Percentiles rank a stretch among this genome's conserved stretches.
Conservation (phyloP, 1,140 invertebrate species). For the Lerema accius region DNA sequence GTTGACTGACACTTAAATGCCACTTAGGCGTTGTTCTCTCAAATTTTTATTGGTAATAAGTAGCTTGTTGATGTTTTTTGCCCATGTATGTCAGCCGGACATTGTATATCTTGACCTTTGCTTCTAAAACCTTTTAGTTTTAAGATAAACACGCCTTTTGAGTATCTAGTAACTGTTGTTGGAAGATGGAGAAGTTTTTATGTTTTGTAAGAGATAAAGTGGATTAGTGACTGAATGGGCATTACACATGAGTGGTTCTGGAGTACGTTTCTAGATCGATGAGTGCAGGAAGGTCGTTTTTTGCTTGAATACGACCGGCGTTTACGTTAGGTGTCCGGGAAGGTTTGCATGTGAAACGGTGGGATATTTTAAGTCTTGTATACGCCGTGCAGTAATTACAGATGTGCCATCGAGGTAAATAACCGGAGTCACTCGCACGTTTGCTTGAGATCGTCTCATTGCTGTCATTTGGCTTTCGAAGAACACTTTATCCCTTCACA, state of each 20-base stretch:
- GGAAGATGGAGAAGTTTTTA: background rate
- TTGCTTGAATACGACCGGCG: slow-evolving; percentile 39
- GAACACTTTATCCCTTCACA: slow-evolving; percentile 60
- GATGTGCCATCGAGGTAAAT: slow-evolving; percentile 68
- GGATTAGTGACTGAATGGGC: slow-evolving; percentile 17
- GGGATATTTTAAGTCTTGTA: slow-evolving; percentile 65
- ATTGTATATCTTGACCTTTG: slow-evolving; percentile 39
- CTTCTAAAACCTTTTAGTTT: slow-evolving; percentile 34
- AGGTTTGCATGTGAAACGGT: slow-evolving; percentile 55
- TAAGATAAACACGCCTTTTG: slow-evolving; percentile 15
- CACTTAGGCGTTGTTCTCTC: slow-evolving; percentile 74
- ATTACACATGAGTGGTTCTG: slow-evolving; percentile 5
- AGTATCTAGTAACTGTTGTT: slow-evolving; percentile 14
- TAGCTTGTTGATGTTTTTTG: slow-evolving; percentile 61
- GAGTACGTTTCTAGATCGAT: background rate
- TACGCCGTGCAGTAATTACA: slow-evolving; percentile 70
- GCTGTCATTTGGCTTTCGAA: slow-evolving; percentile 64
- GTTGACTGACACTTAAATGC: slow-evolving; percentile 80
- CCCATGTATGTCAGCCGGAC: slow-evolving; percentile 37
- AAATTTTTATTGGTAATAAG: slow-evolving; percentile 78
- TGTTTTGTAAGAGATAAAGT: slow-evolving; percentile 26
- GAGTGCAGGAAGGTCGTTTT: slow-evolving; percentile 47
- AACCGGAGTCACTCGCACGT: slow-evolving; percentile 47
- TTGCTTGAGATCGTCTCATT: slow-evolving; percentile 50
- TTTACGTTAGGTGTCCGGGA: slow-evolving; percentile 43